A percentile compares a stretch with the other conserved stretches of the same genome.
phyloP scores from a whole-genome alignment of 2,888 invertebrate genomes.

The Aspidiotus rigidus region DNA sequence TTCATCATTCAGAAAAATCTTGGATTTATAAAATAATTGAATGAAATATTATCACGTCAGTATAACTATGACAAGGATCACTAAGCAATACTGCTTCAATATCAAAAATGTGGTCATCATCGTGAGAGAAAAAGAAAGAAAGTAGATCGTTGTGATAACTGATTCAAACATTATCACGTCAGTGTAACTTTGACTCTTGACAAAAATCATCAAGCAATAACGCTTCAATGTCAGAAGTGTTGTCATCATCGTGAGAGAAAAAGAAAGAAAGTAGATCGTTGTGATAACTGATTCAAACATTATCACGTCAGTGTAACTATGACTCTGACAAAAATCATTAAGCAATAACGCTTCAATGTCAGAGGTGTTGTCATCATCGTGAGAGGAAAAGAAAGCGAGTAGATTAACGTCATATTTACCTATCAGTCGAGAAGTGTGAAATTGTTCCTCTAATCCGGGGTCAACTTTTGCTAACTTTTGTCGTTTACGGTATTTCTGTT shows the following conservation, averaged over 20 bases:
- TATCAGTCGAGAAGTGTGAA: slow-evolving; percentile 87
- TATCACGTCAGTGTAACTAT: slow-evolving; percentile 75
- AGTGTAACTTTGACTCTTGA: slow-evolving; percentile 95
- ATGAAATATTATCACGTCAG: slow-evolving; percentile 48
- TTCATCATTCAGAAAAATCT: background rate
- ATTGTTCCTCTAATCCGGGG: slow-evolving; percentile 87
- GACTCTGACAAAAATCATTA: slow-evolving; percentile 46
- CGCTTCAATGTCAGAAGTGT: too few species aligned
- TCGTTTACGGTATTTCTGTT: slow-evolving; percentile 82
- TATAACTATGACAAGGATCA: slow-evolving; percentile 74
- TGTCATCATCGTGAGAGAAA: too few species aligned
- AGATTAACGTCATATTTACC: slow-evolving; percentile 50
- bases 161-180: slow-evolving; percentile 44
- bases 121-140: too few species aligned
- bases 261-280: too few species aligned
- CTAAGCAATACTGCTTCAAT: slow-evolving; percentile 1
- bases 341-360: slow-evolving; percentile 32
- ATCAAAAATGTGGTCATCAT: too few species aligned
- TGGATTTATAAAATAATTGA: background rate
- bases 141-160: too few species aligned
- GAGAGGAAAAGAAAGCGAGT: background rate
- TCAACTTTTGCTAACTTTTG: slow-evolving; percentile 93
- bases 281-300: slow-evolving; percentile 7
- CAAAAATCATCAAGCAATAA: slow-evolving; percentile 42
- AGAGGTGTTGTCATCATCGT: slow-evolving; percentile 26